A percentile compares a stretch with the other conserved stretches of the same genome.
These are phyloP conservation scores for Pissodes strobi DNA, from an alignment of 1,140 invertebrate genomes.

Conservation along the genomic window DNA sequence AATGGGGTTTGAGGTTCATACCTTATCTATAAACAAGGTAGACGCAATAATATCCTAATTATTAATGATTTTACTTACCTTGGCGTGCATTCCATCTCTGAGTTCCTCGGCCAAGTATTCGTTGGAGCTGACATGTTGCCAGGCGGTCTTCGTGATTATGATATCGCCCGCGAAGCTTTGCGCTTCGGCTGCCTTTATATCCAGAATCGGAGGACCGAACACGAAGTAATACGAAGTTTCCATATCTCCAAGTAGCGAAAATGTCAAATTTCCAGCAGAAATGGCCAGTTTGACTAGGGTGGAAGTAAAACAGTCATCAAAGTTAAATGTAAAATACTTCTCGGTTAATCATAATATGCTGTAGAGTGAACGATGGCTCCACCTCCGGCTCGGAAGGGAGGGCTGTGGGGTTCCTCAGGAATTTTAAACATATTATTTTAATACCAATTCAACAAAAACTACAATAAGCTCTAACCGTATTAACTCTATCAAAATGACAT, in stretches of 20 bases:
- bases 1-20: too few species aligned
- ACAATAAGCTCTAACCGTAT: too few species aligned
- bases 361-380: too few species aligned
- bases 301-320: background rate
- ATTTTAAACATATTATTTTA: too few species aligned
- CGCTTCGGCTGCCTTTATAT: constrained; percentile 62
- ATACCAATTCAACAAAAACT: too few species aligned
- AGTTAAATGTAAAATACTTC: background rate
- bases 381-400: too few species aligned
- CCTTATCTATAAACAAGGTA: too few species aligned
- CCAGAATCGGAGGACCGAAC: constrained; percentile 65
- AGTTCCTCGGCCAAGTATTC: constrained; percentile 48
- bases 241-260: constrained; percentile 62
- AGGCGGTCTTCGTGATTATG: constrained; percentile 58
- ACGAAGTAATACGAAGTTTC: constrained; percentile 62
- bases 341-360: too few species aligned
- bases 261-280: constrained; percentile 63
- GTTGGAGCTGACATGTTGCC: constrained; percentile 57
- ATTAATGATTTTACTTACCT: constrained; percentile 30
- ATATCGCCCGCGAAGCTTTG: constrained; percentile 60
- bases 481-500: too few species aligned
- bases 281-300: constrained; percentile 66
- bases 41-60: too few species aligned
- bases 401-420: too few species aligned
- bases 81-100: constrained; percentile 55